A percentile compares a stretch with the other conserved stretches of the same genome.
phyloP scores from a whole-genome alignment of 2,888 invertebrate species.

The Drosophila birchii region DNA sequence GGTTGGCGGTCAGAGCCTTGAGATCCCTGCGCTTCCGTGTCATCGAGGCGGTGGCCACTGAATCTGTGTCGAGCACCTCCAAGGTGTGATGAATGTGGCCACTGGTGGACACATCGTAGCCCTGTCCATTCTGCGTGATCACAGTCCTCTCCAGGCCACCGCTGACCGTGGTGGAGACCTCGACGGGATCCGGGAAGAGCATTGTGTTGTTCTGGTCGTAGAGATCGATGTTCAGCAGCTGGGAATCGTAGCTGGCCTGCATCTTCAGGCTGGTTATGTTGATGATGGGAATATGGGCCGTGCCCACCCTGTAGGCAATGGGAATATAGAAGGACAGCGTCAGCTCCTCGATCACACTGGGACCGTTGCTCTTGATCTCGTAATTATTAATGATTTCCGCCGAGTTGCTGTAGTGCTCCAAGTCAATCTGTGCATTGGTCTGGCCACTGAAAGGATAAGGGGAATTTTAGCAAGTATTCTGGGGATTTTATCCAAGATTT shows the following conservation, averaged over 20 bases:
- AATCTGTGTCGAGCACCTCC: slow-evolving; percentile 57
- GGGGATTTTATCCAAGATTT: no score
- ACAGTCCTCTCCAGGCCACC: slow-evolving; percentile 39
- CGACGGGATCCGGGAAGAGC: slow-evolving; percentile 79
- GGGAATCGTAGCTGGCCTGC: slow-evolving; percentile 82
- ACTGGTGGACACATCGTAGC: slow-evolving; percentile 65
- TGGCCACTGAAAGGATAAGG: slow-evolving; percentile 68
- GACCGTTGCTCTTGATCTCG: slow-evolving; percentile 84
- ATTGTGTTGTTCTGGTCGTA: slow-evolving; percentile 82
- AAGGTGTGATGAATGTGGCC: slow-evolving; percentile 61
- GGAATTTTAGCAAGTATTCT: no score
- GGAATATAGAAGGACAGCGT: slow-evolving; percentile 82
- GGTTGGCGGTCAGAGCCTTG: slow-evolving; percentile 70
- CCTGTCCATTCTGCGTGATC: slow-evolving; percentile 49
- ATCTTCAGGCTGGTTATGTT: slow-evolving; percentile 82
- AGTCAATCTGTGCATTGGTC: slow-evolving; percentile 76
- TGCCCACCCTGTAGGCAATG: slow-evolving; percentile 79
- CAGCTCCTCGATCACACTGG: slow-evolving; percentile 82
- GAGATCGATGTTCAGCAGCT: slow-evolving; percentile 77
- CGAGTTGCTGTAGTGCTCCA: slow-evolving; percentile 79
- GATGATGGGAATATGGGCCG: slow-evolving; percentile 78
- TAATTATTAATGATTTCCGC: slow-evolving; percentile 82
- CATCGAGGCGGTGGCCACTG: slow-evolving; percentile 70
- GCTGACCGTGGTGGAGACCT: slow-evolving; percentile 61
- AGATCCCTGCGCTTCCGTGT: slow-evolving; percentile 74